A percentile compares a stretch with the other conserved stretches of the same genome.
Evolutionary conservation across 2,113 vertebrate species (phyloP).

Genomic region (Cyprinodon tularosa): DNA sequence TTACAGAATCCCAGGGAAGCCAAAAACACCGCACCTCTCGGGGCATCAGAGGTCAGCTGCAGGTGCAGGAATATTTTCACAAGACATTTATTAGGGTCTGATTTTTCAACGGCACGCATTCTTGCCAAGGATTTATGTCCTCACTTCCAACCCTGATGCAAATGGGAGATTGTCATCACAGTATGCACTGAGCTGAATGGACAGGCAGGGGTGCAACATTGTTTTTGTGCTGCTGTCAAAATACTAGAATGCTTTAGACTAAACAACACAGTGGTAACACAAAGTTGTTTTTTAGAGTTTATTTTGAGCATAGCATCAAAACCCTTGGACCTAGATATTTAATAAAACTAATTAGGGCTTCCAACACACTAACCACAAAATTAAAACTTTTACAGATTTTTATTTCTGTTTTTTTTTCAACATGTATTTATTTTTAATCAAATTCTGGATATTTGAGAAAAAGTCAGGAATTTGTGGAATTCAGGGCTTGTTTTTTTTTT

Average conservation of each 20-base stretch:
- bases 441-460: no score
- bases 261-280: conserved; percentile 56
- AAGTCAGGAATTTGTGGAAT: no score
- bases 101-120: conserved; percentile 44
- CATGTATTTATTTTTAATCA: no score
- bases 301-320: not conserved
- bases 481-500: no score
- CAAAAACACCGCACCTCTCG: conserved; percentile 4
- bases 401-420: no score
- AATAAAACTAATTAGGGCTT: not conserved
- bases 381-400: not conserved
- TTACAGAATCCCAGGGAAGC: conserved; percentile 39
- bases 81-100: conserved; percentile 47
- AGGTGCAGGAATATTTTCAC: conserved; percentile 53
- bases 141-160: conserved; percentile 43
- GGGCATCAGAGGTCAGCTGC: conserved; percentile 60
- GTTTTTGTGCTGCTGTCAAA: conserved; percentile 72
- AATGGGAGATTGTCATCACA: conserved; percentile 27
- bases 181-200: conserved; percentile 36
- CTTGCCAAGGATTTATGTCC: conserved; percentile 39
- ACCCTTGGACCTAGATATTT: not conserved
- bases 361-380: not conserved
- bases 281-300: not conserved
- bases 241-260: conserved; percentile 71
- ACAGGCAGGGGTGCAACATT: conserved; percentile 53